Evolutionary conservation across 2,113 vertebrate genomes (phyloP).

Genomic region (Ahaetulla prasina): DNA sequence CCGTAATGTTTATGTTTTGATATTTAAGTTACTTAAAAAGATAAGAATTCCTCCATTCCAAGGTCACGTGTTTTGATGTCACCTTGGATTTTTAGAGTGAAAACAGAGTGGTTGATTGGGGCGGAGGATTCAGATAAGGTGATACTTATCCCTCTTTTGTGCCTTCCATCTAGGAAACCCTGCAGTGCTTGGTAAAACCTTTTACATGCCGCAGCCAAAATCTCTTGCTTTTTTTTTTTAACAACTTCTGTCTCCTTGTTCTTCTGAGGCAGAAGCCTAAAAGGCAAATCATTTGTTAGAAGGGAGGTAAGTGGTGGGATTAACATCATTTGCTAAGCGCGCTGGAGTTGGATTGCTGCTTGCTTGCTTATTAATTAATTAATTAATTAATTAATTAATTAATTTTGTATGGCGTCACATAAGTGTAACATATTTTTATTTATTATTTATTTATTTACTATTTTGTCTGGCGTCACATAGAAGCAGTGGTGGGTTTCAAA

Average conservation of each 20-base stretch:
- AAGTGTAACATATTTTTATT: too few relatives aligned
- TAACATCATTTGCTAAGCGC: not conserved
- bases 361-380: too few relatives aligned
- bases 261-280: not conserved
- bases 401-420: too few relatives aligned
- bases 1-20: constrained; percentile 41
- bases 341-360: not conserved
- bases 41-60: constrained; percentile 41
- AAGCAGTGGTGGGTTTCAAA: too few relatives aligned
- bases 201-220: not conserved
- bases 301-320: not conserved
- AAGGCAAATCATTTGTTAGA: not conserved
- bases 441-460: too few relatives aligned
- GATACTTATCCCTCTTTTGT: not conserved
- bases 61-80: constrained; percentile 17
- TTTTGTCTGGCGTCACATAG: too few relatives aligned
- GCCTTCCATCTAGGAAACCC: constrained; percentile 1
- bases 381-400: too few relatives aligned
- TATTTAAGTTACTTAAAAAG: constrained; percentile 55
- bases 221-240: not conserved
- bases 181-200: rapidly evolving
- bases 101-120: not conserved
- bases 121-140: not conserved
- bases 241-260: not conserved
- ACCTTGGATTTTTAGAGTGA: not conserved